Evolutionary conservation across 2,797 vertebrate genomes (phyloP).

Genomic region (Phalloptychus januarius): DNA sequence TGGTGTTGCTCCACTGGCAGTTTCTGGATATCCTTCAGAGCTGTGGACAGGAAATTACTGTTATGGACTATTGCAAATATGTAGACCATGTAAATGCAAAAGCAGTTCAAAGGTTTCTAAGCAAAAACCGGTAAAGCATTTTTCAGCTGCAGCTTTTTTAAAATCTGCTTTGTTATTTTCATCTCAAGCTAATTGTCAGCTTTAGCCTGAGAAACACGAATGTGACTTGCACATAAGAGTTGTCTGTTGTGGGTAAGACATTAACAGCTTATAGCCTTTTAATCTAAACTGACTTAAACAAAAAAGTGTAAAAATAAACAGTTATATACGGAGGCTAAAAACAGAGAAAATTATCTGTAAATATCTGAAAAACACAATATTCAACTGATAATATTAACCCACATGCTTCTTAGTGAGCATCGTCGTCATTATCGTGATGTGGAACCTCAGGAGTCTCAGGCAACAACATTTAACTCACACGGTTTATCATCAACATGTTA

Average conservation of each 20-base stretch:
- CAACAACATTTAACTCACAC: constrained; percentile 34
- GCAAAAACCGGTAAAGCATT: neutral
- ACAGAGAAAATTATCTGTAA: constrained; percentile 41
- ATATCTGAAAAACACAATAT: constrained; percentile 29
- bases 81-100: neutral
- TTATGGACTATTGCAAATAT: neutral
- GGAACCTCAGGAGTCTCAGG: neutral
- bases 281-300: constrained; percentile 36
- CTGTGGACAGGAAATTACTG: neutral
- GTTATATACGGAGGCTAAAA: constrained; percentile 37
- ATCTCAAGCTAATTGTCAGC: neutral
- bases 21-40: neutral
- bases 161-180: neutral
- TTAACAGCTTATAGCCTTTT: neutral
- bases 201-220: neutral
- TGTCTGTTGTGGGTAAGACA: neutral
- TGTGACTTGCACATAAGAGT: neutral
- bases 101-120: neutral
- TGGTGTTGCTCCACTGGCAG: neutral
- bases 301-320: constrained; percentile 51
- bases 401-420: neutral
- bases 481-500: constrained; percentile 78
- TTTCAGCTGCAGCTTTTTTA: neutral
- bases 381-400: constrained; percentile 3
- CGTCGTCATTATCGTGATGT: neutral